Percentiles rank a stretch among this genome's conserved stretches.
Conservation (phyloP, 2,888 invertebrate genomes). For the Ormyrus nitidulus region DNA sequence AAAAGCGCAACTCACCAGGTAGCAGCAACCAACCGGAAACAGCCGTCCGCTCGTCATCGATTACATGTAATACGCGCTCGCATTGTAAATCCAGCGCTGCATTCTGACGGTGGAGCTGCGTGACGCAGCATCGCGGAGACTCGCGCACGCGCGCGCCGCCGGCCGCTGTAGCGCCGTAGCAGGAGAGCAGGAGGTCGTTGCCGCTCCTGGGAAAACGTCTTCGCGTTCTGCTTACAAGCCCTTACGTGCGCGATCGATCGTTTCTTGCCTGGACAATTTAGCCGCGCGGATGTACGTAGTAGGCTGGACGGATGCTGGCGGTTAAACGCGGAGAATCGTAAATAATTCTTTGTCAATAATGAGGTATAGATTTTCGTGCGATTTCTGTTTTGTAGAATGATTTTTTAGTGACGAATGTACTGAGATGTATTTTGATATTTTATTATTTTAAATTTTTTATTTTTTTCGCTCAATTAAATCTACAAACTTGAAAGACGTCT, state of each 20-base stretch:
- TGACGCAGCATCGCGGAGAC: not conserved
- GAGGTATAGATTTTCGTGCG: too few species aligned
- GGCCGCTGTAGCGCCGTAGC: not conserved
- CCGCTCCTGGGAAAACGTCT: too few species aligned
- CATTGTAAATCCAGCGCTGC: conserved; percentile 11
- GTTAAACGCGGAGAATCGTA: too few species aligned
- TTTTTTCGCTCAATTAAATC: too few species aligned
- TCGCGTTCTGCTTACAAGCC: not conserved
- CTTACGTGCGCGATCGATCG: not conserved
- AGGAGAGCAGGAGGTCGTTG: conserved; percentile 16
- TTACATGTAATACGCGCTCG: not conserved
- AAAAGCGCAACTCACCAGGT: not conserved
- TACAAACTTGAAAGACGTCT: too few species aligned
- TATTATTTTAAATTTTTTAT: too few species aligned
- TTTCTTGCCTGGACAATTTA: not conserved
- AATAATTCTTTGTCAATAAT: too few species aligned
- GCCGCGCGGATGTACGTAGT: not conserved
- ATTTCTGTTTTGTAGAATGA: too few species aligned
- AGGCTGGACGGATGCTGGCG: too few species aligned
- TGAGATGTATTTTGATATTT: too few species aligned
- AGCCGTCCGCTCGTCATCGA: conserved; percentile 33
- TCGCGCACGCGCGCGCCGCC: conserved; percentile 26
- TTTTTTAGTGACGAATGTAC: too few species aligned
- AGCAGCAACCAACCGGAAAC: not conserved
- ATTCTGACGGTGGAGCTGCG: conserved; percentile 17